phyloP scores from a whole-genome alignment of 2,113 vertebrate genomes.

The Chamaetylas fuelleborni region DNA sequence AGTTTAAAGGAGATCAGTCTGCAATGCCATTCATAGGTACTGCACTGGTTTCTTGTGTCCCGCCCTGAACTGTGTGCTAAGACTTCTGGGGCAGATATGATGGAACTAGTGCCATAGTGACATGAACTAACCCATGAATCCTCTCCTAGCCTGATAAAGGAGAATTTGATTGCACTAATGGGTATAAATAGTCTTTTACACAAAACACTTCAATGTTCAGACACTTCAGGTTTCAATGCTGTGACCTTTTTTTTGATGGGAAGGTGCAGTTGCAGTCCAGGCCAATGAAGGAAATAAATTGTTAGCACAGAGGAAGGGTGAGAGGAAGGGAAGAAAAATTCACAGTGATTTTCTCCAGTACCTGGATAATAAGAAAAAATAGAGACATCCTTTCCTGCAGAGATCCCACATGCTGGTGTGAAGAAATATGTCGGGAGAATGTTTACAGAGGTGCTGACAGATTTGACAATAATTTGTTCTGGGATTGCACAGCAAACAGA shows the following conservation, averaged over 20 bases:
- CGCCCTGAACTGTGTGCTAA: background rate
- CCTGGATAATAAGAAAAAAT: background rate
- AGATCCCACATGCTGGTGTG: background rate
- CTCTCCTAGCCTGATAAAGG: background rate
- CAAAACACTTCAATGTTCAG: background rate
- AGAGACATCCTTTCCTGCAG: background rate
- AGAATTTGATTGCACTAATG: background rate
- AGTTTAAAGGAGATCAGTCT: background rate
- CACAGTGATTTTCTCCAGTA: background rate
- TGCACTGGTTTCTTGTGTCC: background rate
- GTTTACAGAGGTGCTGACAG: background rate
- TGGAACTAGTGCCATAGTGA: background rate
- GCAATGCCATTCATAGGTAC: background rate
- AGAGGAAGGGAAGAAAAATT: background rate
- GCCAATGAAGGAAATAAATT: background rate
- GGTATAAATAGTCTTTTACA: background rate
- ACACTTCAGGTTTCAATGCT: background rate
- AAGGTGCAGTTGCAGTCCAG: background rate
- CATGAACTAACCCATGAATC: background rate
- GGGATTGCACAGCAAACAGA: background rate
- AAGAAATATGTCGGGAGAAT: background rate
- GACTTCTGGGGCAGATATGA: background rate
- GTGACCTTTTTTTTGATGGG: background rate
- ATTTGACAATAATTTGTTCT: background rate
- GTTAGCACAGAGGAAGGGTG: background rate